A percentile compares a stretch with the other conserved stretches of the same genome.
These are phyloP conservation scores for Tanytarsus gracilentus DNA, from an alignment of 2,888 invertebrate species.

Conservation along the genomic window DNA sequence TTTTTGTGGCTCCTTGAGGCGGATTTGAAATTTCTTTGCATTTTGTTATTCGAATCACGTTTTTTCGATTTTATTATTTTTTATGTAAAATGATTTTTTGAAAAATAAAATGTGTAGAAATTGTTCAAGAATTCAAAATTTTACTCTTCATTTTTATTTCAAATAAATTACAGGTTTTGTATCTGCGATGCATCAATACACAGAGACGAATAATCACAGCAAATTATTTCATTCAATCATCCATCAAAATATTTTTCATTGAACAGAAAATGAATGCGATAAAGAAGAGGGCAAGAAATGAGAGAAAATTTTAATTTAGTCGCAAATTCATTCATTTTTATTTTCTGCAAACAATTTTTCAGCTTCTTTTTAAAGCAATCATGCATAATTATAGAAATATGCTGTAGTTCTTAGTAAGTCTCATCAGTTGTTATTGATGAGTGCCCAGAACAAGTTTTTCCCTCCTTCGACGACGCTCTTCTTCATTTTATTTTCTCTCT, in stretches of 20 bases:
- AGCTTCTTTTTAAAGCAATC: slow-evolving; percentile 7
- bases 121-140: neutral
- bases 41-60: slow-evolving; percentile 13
- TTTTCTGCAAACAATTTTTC: slow-evolving; percentile 10
- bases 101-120: neutral
- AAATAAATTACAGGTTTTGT: slow-evolving; percentile 6
- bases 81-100: neutral
- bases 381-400: slow-evolving; percentile 15
- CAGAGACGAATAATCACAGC: slow-evolving; percentile 6
- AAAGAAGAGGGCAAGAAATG: no score
- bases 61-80: slow-evolving; percentile 1
- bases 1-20: no score
- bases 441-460: slow-evolving; percentile 1
- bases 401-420: no score
- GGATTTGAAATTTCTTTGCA: no score
- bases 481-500: no score
- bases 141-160: neutral
- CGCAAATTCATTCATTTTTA: slow-evolving; percentile 13
- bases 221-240: slow-evolving; percentile 23
- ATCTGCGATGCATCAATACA: neutral
- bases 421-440: no score
- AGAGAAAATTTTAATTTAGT: neutral
- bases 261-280: no score
- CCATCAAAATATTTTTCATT: slow-evolving; percentile 21
- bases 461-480: no score